A percentile compares a stretch with the other conserved stretches of the same genome.
phyloP scores from a whole-genome alignment of 2,888 invertebrate genomes.

The Drosophila formosana region DNA sequence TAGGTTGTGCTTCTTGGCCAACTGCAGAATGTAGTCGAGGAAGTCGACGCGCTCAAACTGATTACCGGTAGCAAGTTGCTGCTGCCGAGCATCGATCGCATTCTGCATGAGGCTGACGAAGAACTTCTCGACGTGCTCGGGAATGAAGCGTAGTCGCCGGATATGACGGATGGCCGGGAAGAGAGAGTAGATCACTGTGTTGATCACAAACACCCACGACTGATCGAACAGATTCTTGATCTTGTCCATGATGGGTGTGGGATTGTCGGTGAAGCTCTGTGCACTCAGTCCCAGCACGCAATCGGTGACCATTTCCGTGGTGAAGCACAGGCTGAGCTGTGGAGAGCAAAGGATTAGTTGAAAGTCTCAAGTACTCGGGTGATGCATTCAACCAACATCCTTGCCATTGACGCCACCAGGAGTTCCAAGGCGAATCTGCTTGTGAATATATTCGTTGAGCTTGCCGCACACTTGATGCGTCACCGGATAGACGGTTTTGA shows the following conservation, averaged over 20 bases:
- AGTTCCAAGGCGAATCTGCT: slow-evolving; percentile 6
- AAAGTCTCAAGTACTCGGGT: background rate
- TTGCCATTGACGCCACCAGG: slow-evolving; percentile 12
- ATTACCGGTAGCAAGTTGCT: background rate
- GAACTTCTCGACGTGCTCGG: slow-evolving; percentile 1
- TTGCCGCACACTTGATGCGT: slow-evolving; percentile 13
- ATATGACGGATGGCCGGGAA: background rate
- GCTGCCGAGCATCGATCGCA: slow-evolving; percentile 8
- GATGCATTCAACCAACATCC: slow-evolving; percentile 3
- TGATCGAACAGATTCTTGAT: slow-evolving; percentile 4
- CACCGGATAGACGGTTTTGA: slow-evolving; percentile 22
- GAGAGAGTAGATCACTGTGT: background rate
- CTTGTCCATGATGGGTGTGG: slow-evolving; percentile 7
- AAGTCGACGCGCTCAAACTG: slow-evolving; percentile 13
- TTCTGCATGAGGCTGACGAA: slow-evolving; percentile 17
- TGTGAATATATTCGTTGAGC: slow-evolving; percentile 4
- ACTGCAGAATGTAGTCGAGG: slow-evolving; percentile 16
- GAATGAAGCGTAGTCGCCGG: background rate
- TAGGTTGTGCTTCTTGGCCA: slow-evolving; percentile 3
- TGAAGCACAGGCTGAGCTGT: slow-evolving; percentile 7
- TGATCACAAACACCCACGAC: background rate
- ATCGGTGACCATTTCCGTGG: slow-evolving; percentile 18
- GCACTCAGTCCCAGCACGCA: slow-evolving; percentile 85
- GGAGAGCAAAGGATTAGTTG: background rate
- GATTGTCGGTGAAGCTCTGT: slow-evolving; percentile 73